phyloP scores from a whole-genome alignment of 2,888 invertebrate genomes.

The Miltochrista miniata region DNA sequence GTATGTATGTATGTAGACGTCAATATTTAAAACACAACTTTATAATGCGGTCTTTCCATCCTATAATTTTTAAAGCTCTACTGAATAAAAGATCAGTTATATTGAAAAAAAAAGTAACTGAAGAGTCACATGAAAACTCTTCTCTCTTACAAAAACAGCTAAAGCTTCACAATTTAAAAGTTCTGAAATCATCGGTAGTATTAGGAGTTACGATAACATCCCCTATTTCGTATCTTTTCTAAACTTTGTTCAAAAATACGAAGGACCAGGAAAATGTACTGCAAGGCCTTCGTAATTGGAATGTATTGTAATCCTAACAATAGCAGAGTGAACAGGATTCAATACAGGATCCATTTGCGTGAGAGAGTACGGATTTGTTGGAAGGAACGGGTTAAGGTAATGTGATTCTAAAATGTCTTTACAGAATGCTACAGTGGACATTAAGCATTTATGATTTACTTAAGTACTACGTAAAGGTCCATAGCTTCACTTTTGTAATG shows the following conservation, averaged over 20 bases:
- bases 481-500: no score
- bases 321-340: constrained; percentile 48
- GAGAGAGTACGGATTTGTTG: constrained; percentile 42
- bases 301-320: constrained; percentile 58
- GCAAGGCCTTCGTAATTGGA: constrained; percentile 49
- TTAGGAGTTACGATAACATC: constrained; percentile 11
- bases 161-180: neutral
- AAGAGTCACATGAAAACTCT: no score
- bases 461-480: no score
- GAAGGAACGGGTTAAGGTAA: constrained; percentile 24
- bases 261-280: constrained; percentile 30
- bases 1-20: no score
- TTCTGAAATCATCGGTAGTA: constrained; percentile 5
- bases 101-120: no score
- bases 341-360: constrained; percentile 47
- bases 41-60: no score
- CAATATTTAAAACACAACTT: no score
- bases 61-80: no score
- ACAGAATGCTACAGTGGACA: constrained; percentile 12
- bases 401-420: constrained; percentile 17
- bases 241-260: constrained; percentile 24
- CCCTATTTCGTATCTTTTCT: constrained; percentile 17
- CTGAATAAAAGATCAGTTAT: no score
- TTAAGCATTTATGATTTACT: no score
- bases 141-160: no score